Base-by-base conservation (phyloP, 2,888 invertebrate genomes). In the Scotopteryx bipunctaria region DNA sequence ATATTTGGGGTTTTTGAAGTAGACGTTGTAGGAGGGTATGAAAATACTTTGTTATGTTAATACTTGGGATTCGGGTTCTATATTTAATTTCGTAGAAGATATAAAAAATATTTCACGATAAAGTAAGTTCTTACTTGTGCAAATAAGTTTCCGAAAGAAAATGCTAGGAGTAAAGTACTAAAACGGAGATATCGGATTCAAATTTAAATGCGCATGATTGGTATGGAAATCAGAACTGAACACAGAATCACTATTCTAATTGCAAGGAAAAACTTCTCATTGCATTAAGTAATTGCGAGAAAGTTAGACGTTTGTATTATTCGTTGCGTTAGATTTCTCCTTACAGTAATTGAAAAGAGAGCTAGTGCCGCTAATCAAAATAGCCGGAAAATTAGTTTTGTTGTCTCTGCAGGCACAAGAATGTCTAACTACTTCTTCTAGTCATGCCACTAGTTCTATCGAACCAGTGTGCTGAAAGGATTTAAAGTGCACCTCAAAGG, bases 201-300 rank as follows among this genome's bases (percentile, higher is more conserved):
- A 36, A 32, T 38, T 25, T 9, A 48, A 41, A 48, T 42, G 41
- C 25, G 21, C 21, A 32, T 48, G 29, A 41, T 42, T 37, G n/a
- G 27, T 36, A 36, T 41, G 21, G 31, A 36, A 42, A 36, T 33
- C 5, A 38, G 9, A 3, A 29, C 27, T 35, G 11, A 46, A 31
- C 8, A 32, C 31, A 32, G 2, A 42, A 37, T 27, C 25, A 35
- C 19, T 19, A 44, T 21, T 52, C 44, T 41, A 49, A 50, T 56
- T 55, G 35, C 33, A 40, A 55, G 38, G 46, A 58, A 51, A 55
- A 52, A 54, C 43, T 46, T 57, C 46, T 57, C 41, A 56, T 60
- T 57, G 51, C 53, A 44, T 25, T 44, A 31, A 52, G 45, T 53
- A 51, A 61, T 55, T 56, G 55, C 41, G 45, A 38, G 60, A 61